Base-by-base conservation (phyloP, 2,113 vertebrate species). In the Hydrochoerus hydrochaeris region DNA sequence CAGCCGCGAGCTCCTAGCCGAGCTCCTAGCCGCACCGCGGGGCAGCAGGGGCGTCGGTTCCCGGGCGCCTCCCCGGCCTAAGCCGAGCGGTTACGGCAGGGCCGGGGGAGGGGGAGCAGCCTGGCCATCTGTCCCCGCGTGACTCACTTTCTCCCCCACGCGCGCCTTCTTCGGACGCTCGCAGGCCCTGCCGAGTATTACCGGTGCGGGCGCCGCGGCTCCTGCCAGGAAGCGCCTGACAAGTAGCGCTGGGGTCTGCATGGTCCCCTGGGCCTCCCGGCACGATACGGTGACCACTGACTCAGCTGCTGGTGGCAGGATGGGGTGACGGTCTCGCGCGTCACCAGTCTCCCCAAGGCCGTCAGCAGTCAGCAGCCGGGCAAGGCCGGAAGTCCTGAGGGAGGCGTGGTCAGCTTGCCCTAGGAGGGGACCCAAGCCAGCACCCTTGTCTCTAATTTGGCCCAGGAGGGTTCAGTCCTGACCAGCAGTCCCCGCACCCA, bases 261-360 rank as follows among this genome's bases (percentile, higher is more conserved):
- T 3, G 69, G n/a, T n/a, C 19, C 20, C 20, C 9, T 9, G 5
- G n/a, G 8, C 20, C 7, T 24, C n/a, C 20, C 7, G 2, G 4
- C 67, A 4, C 9, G 7, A 54, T 14, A 16, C 14, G 52, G 7
- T 38, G 65, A 22, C 67, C 22, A 32, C 69, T 41, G n/a, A 20
- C n/a, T 24, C 69, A 41, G n/a, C n/a, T 71, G n/a, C 7, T 71
- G n/a, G 71, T 73, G 71, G 22, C 38, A 38, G 69, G 17, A 11
- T 8, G 38, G 71, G 38, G 10, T 5, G 38, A 44, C 26, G 11
- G 10, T 10, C 38, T 26, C 38, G 4, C 1, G 19, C 71, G 5
- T 46, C 44, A 46, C 20, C 0, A 7, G 67, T 28, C 60, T 62
- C 10, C 60, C 60, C 60, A 11, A 17, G n/a, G n/a, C n/a, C n/a